A percentile compares a stretch with the other conserved stretches of the same genome.
Conservation (phyloP, 1,140 invertebrate species). For the Steinernema feltiae region DNA sequence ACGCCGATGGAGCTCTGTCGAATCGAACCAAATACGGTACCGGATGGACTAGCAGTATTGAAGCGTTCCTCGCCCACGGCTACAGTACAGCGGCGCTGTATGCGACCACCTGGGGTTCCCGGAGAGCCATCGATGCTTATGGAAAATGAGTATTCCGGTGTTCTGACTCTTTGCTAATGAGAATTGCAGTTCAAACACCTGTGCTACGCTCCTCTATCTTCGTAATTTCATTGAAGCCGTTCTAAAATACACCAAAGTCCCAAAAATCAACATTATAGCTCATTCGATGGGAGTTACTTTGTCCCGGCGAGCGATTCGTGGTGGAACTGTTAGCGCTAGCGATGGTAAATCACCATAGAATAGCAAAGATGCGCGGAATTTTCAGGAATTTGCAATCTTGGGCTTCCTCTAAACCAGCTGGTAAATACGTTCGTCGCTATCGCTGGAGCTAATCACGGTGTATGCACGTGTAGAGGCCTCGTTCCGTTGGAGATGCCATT, state of each 20-base stretch:
- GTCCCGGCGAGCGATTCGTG: conserved; percentile 40
- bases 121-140: too few species aligned
- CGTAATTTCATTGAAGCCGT: conserved; percentile 45
- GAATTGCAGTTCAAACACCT: conserved; percentile 24
- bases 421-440: conserved; percentile 31
- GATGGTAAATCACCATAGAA: too few species aligned
- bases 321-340: conserved; percentile 20
- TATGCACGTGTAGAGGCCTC: conserved; percentile 17
- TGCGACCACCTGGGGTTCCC: conserved; percentile 45
- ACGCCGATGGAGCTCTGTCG: conserved; percentile 37
- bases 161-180: too few species aligned
- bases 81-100: conserved; percentile 43
- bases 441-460: conserved; percentile 34
- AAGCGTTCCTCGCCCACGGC: conserved; percentile 40
- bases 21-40: conserved; percentile 23
- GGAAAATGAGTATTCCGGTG: too few species aligned
- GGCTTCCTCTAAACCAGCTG: conserved; percentile 20
- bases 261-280: conserved; percentile 40
- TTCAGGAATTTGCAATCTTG: conserved; percentile 16
- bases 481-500: too few species aligned
- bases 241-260: conserved; percentile 35
- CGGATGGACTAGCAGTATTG: conserved; percentile 34
- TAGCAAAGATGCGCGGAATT: too few species aligned
- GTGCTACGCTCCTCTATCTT: conserved; percentile 32
- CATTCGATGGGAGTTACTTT: conserved; percentile 53